Evolutionary conservation across 2,797 vertebrate genomes (phyloP).

Genomic region (Myoxocephalus aenaeus): DNA sequence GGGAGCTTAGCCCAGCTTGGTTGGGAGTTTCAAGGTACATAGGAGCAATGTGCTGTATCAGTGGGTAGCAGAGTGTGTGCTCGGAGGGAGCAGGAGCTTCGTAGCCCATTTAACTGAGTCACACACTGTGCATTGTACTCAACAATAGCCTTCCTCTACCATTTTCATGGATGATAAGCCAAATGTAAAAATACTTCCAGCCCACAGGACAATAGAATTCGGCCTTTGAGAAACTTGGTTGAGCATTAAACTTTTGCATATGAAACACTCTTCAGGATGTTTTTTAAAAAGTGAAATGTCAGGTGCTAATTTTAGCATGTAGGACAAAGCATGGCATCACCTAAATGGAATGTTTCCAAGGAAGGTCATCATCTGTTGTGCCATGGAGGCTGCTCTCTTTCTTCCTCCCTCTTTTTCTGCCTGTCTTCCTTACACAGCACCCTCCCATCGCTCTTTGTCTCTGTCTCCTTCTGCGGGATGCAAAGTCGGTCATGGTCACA

Average conservation of each 20-base stretch:
- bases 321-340: slow-evolving; percentile 77
- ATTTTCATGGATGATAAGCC: slow-evolving; percentile 68
- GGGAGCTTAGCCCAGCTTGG: slow-evolving; percentile 70
- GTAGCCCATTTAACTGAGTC: slow-evolving; percentile 70
- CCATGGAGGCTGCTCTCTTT: slow-evolving; percentile 62
- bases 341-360: slow-evolving; percentile 74
- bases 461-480: slow-evolving; percentile 77
- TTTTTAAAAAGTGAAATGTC: slow-evolving; percentile 57
- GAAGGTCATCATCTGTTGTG: slow-evolving; percentile 74
- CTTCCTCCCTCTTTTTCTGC: slow-evolving; percentile 56
- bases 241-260: slow-evolving; percentile 61
- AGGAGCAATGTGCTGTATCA: slow-evolving; percentile 66
- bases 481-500: slow-evolving; percentile 85
- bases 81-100: slow-evolving; percentile 59
- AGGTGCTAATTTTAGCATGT: slow-evolving; percentile 78
- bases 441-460: slow-evolving; percentile 74
- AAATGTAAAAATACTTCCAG: slow-evolving; percentile 67
- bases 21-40: slow-evolving; percentile 72
- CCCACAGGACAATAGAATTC: slow-evolving; percentile 63
- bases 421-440: slow-evolving; percentile 58
- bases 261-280: slow-evolving; percentile 38
- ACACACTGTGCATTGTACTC: slow-evolving; percentile 70
- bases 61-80: slow-evolving; percentile 73
- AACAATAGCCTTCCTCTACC: slow-evolving; percentile 60
- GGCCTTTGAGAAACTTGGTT: slow-evolving; percentile 50